Base-by-base conservation (phyloP, 2,888 invertebrate genomes). In the Sinotaia quadrata region DNA sequence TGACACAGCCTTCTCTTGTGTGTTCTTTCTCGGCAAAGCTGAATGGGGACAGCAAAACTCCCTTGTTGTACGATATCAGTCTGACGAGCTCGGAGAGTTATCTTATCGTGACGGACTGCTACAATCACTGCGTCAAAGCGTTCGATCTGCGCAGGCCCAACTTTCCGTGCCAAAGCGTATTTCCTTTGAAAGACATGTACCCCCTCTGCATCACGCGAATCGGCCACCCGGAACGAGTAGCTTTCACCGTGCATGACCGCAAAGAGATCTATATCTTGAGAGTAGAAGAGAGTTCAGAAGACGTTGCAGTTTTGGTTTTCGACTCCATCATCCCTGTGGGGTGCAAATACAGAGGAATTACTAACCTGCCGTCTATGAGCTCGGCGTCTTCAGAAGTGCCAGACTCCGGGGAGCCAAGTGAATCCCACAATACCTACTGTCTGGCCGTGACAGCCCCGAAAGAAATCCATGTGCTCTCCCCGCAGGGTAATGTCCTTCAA, bases 81-180 rank as follows among this genome's bases (percentile, higher is more conserved):
- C 12, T 63, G 54, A 63, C 36, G 4, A 27, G 12, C 4, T 63
- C 63, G 4, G 63, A 54, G 8, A 15, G n/a, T 21, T 27, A 54
- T 15, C 54, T 31, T 54, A 54, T 63, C 29, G 63, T 63, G 21
- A 63, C 63, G 18, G 63, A 63, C 54, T 41, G 63, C 18, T 63
- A 54, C 54, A 63, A 63, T 21, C 63, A 33, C 29, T 54, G 63
- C 41, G 41, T 63, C 54, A 63, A 63, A 31, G 63, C 63, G 2
- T 63, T 63, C n/a, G 63, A 63, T 24, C 54, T 63, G 54, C 51
- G 51, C 18, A 12, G n/a, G 27, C 8, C 27, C 10, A 54, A 41
- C 12, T 54, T 21, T 29, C 63, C 63, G 29, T 63, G 63, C 54
- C 18, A 27, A 27, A n/a, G 63, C 29, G 52, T 54, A 4, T 41